Evolutionary conservation across 2,113 vertebrate species (phyloP).

Genomic region (Xerus inauris): DNA sequence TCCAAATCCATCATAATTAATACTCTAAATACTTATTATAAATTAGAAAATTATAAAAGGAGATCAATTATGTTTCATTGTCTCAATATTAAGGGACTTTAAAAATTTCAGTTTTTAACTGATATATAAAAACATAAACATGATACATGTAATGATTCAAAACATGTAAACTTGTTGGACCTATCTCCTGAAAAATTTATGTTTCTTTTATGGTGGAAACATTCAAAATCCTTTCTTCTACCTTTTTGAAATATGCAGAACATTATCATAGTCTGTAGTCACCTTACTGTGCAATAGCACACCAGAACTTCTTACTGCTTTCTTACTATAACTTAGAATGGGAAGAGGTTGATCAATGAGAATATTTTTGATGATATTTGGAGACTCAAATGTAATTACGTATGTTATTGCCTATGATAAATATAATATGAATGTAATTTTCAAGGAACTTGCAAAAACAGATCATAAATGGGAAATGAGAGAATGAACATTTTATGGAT

Average conservation of each 20-base stretch:
- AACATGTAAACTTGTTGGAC: not conserved
- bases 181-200: not conserved
- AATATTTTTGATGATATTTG: not conserved
- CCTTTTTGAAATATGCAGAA: not conserved
- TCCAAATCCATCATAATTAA: not conserved
- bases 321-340: not conserved
- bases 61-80: not conserved
- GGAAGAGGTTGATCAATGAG: not conserved
- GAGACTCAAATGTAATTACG: not conserved
- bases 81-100: not conserved
- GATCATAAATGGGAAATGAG: not conserved
- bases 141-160: not conserved
- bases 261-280: not conserved
- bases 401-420: not conserved
- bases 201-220: not conserved
- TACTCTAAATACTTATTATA: conserved; percentile 28
- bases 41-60: not conserved
- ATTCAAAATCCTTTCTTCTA: not conserved
- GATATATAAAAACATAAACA: not conserved
- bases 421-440: not conserved
- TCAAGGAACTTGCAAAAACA: not conserved
- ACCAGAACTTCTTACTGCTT: not conserved
- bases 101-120: not conserved
- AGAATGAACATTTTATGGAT: not conserved
- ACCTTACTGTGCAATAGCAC: not conserved